Evolutionary conservation across 2,113 vertebrate species (phyloP), one percentile per base, ranked within the genome.

Genomic region (Riparia riparia): DNA sequence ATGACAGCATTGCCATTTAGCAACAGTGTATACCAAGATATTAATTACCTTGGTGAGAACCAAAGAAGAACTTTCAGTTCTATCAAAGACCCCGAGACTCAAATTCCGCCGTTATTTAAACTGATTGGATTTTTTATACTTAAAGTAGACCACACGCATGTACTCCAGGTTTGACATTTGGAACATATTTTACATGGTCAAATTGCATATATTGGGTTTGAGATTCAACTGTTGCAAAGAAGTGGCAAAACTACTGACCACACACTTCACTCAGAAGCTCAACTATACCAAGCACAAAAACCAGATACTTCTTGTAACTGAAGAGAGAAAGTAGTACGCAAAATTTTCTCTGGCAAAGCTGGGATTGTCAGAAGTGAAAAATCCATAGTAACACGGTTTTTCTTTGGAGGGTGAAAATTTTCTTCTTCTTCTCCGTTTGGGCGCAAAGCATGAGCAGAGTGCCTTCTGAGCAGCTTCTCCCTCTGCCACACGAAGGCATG

Each of bases 301-400:
- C 50, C 65, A 95, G 96, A 96, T 95, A 97, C 97, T 98, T 98
- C 97, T 92, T 95, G 98, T 97, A 98, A 98, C 89, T 98, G 98
- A 97, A 97, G 96, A 96, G 97, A 89, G 74, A 97, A 91, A 91
- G 89, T 78, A 58, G 97, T 95, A 94, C 97, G 98, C 95, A 96
- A 90, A 87, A 92, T 44, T 64, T 96, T 97, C 95, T 99, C 98
- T 93, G 96, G 97, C 95, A 98, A 96, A 94, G 98, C 77, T 60
- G 98, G 98, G 71, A 97, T 78, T 70, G 98, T 98, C 82, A 99
- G 98, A 88, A 99, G 97, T 87, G 99, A 99, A 96, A 99, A 99
- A 96, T 99, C 99, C 99, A 99, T 94, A 89, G 99, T 99, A 97
- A 97, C 98, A 85, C 98, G 98, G 88, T 99, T 98, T 98, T 96